Evolutionary conservation across 1,140 invertebrate species (phyloP), one percentile per base, ranked within the genome.

Genomic region (Anastrepha obliqua): DNA sequence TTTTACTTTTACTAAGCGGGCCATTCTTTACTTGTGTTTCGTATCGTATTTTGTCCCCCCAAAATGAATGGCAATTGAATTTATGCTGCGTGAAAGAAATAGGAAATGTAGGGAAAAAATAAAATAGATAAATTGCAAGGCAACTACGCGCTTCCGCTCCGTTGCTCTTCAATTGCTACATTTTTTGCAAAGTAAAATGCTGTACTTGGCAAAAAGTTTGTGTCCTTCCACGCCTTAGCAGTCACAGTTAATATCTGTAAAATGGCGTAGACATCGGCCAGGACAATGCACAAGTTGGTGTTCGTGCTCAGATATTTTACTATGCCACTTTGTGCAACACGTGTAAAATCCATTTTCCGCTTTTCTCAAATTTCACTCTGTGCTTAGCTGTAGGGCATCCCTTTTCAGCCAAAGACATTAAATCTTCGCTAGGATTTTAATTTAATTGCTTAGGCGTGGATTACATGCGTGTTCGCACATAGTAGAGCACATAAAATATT

Each of bases 1-100:
- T 17, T 11, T 13, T 1, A 74, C 67, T n/a, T 74, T 62, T 62
- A 4, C 60, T 13, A 17, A 17, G 2, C 15, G 7, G 11, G 3
- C 39, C 6, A 4, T 42, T n/a, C 42, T 47, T 67, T 67, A 6
- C 88, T 65, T 9, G 29, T 29, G 15, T 20, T 59, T 58, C n/a
- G 17, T 15, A 9, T 51, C 65, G 42, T 15, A 81, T 81, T 55
- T 81, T 81, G 47, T 81, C 74, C 55, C 67, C 60, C 62, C 85
- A 87, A 91, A 91, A 91, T 91, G 92, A 91, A 91, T 91, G 91
- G 90, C 90, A 90, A 91, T 91, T 89, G 90, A 90, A 91, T 91
- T 91, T 91, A 90, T 88, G 89, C 88, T 89, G 47, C n/a, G 74
- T 47, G 11, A 47, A 8, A 29, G 88, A 86, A 88, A 90, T 89